phyloP scores from a whole-genome alignment of 2,888 invertebrate species.

The Nomada goodeniana region DNA sequence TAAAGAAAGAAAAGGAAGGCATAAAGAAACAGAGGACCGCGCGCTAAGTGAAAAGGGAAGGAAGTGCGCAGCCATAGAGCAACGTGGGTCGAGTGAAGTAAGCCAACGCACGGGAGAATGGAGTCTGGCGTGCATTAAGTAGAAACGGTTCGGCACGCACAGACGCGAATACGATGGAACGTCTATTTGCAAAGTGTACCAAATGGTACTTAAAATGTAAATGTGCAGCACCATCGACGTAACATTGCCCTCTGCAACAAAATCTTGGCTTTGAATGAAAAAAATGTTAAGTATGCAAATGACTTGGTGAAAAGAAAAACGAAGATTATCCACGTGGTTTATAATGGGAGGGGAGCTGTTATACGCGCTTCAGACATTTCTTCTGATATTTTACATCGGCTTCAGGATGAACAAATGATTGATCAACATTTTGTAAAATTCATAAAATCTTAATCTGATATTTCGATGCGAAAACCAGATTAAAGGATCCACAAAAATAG shows the following conservation, averaged over 20 bases:
- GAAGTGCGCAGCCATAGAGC: background rate
- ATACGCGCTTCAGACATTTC: too few species aligned
- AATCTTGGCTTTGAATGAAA: conserved; percentile 10
- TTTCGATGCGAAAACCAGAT: too few species aligned
- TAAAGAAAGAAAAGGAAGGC: background rate
- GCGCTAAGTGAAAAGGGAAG: background rate
- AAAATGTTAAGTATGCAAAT: background rate
- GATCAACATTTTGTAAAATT: too few species aligned
- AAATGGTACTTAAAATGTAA: background rate
- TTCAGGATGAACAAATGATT: too few species aligned
- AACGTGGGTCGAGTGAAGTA: conserved; percentile 14
- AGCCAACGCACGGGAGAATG: conserved; percentile 23
- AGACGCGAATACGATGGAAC: conserved; percentile 2
- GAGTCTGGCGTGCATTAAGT: conserved; percentile 26
- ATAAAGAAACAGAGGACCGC: background rate
- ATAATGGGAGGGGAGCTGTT: too few species aligned
- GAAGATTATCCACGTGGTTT: background rate
- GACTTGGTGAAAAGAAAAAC: background rate
- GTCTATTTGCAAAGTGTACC: conserved; percentile 1
- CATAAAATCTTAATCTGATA: too few species aligned
- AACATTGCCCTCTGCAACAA: background rate
- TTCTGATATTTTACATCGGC: too few species aligned
- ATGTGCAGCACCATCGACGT: conserved; percentile 1
- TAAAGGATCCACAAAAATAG: too few species aligned
- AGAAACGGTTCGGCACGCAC: conserved; percentile 29